Base-by-base conservation (phyloP, 2,888 invertebrate genomes). In the Linnaemya tessellans region DNA sequence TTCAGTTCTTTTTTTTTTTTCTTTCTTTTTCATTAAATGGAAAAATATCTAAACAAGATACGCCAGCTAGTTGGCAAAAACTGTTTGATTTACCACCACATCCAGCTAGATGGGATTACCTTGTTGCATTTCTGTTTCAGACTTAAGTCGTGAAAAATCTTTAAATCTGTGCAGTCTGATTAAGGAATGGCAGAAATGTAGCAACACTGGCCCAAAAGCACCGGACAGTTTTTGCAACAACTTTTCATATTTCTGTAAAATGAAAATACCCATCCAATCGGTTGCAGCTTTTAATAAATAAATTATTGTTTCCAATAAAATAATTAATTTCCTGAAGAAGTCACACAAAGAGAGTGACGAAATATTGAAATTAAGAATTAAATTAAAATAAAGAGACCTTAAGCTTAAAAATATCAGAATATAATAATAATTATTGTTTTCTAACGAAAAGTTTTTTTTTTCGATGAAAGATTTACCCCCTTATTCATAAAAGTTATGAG, bases 81-180 rank as follows among this genome's bases (percentile, higher is more conserved):
- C 67, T 65, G 43, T 67, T 70, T 82, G 75, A 79, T 79, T 82
- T 79, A 75, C 43, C n/a, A 56, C 74, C 49, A 60, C 60, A 60
- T 43, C 13, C 49, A 51, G 25, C 35, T 67, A 41, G 56, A 75
- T 65, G 41, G 15, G 58, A 25, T 70, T 79, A 85, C 71, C 82
- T 75, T 82, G 82, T 82, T 82, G 79, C 79, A 80, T 73, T 85
- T 65, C 13, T 64, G 58, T 13, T 43, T 35, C 30, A 46, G 73
- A 68, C 41, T 74, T 67, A 13, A 18, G 60, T 51, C 58, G 60
- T 1, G 64, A 43, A 60, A 62, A 74, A 75, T 70, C 10, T 74
- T 58, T 51, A 78, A 84, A 79, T 79, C 81, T 79, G 78, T 70
- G 70, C 74, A 68, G 62, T 62, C 73, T 46, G 71, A 73, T 80